These are phyloP conservation scores for Drosophila kanekoi DNA, from an alignment of 2,888 invertebrate genomes.

Conservation along the genomic window DNA sequence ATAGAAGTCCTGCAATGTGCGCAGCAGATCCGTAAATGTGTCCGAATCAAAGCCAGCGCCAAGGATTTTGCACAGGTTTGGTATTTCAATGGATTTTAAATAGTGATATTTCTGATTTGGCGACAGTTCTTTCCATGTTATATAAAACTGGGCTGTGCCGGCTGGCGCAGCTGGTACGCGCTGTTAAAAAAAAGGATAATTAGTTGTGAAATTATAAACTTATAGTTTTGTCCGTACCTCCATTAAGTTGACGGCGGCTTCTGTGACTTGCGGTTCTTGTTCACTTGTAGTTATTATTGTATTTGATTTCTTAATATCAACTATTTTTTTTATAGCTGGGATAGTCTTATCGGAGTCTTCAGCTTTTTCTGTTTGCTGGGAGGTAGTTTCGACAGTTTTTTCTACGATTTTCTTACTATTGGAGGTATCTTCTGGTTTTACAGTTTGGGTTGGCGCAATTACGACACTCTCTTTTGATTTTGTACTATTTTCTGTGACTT, in stretches of 20 bases:
- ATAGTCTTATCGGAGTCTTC: constrained; percentile 1
- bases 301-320: neutral
- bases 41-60: constrained; percentile 84
- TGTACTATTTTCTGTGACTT: neutral
- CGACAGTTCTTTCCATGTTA: constrained; percentile 83
- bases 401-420: constrained; percentile 1
- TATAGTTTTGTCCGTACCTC: constrained; percentile 26
- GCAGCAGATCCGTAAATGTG: constrained; percentile 78
- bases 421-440: neutral
- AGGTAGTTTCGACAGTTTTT: neutral
- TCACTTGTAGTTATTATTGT: neutral
- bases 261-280: constrained; percentile 7
- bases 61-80: constrained; percentile 80
- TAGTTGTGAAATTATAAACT: neutral
- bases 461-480: constrained; percentile 9
- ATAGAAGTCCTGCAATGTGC: constrained; percentile 78
- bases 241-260: neutral
- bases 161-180: constrained; percentile 76
- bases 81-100: constrained; percentile 81
- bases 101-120: constrained; percentile 82
- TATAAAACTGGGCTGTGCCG: constrained; percentile 83
- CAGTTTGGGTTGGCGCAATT: neutral
- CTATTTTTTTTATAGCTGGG: neutral
- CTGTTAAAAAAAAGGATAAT: constrained; percentile 41
- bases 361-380: neutral